These are phyloP conservation scores for Ormyrus labotus DNA, from an alignment of 2,888 invertebrate species.

Conservation along the genomic window DNA sequence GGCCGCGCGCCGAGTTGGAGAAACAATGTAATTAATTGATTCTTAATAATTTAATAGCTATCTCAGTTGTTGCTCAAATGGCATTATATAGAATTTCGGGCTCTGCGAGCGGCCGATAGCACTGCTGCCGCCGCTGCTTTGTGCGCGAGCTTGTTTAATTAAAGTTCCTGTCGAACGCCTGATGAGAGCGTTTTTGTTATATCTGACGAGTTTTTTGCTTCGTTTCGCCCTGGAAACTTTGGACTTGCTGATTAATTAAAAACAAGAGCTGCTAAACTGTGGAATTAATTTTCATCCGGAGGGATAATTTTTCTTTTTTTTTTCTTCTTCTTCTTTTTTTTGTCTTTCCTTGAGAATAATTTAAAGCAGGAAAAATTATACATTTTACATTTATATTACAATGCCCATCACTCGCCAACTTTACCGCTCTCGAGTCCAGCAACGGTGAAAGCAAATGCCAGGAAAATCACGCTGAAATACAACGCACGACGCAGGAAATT, in stretches of 20 bases:
- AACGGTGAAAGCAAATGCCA: too few species aligned
- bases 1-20: background rate
- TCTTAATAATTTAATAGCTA: conserved; percentile 34
- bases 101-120: background rate
- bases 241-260: background rate
- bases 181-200: background rate
- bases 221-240: background rate
- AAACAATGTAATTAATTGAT: conserved; percentile 33
- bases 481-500: too few species aligned
- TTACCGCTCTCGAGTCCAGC: background rate
- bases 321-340: too few species aligned
- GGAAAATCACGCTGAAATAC: too few species aligned
- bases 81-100: conserved; percentile 1
- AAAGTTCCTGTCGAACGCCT: background rate
- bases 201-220: background rate
- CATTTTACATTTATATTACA: too few species aligned
- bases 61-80: background rate
- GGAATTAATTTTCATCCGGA: background rate
- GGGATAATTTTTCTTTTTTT: background rate
- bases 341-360: background rate
- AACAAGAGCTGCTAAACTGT: background rate
- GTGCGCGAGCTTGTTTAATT: too few species aligned
- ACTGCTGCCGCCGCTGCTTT: background rate
- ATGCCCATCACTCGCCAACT: too few species aligned
- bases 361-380: background rate